These are phyloP conservation scores for Metopolophium dirhodum DNA, from an alignment of 1,140 invertebrate genomes.

Conservation along the genomic window DNA sequence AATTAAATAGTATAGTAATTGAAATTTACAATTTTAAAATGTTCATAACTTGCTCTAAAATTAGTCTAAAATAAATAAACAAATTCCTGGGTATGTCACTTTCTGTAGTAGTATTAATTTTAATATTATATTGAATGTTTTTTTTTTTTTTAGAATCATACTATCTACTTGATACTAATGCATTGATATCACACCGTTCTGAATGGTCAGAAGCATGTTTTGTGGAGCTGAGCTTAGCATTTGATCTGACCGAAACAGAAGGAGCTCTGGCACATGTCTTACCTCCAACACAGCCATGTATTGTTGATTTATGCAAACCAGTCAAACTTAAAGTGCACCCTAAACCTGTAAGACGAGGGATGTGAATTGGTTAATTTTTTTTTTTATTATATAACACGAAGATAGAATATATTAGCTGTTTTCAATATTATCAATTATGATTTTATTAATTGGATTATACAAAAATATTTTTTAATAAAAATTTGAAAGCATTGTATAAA, in stretches of 20 bases:
- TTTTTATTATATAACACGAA: neutral
- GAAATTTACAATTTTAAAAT: too few species aligned
- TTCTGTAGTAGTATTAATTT: neutral
- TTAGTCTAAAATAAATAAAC: too few species aligned
- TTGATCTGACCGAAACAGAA: slow-evolving; percentile 76
- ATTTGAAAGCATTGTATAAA: neutral
- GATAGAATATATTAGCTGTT: neutral
- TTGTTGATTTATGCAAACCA: slow-evolving; percentile 86
- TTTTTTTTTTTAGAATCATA: slow-evolving; percentile 64
- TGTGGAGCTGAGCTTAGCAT: slow-evolving; percentile 83
- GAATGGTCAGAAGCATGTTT: slow-evolving; percentile 85
- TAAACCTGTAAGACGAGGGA: slow-evolving; percentile 84
- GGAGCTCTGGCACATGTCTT: slow-evolving; percentile 65
- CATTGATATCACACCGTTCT: slow-evolving; percentile 87
- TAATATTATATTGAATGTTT: neutral
- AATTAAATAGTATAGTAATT: neutral
- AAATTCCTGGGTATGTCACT: neutral
- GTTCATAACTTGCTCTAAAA: too few species aligned
- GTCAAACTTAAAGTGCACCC: slow-evolving; percentile 88
- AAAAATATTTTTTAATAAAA: neutral
- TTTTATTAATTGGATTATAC: neutral
- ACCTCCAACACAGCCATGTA: slow-evolving; percentile 69
- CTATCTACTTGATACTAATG: slow-evolving; percentile 81
- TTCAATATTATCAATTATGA: neutral
- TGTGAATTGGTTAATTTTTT: slow-evolving; percentile 65